These are phyloP conservation scores for Macropodus opercularis DNA, from an alignment of 2,797 vertebrate genomes.

Conservation along the genomic window DNA sequence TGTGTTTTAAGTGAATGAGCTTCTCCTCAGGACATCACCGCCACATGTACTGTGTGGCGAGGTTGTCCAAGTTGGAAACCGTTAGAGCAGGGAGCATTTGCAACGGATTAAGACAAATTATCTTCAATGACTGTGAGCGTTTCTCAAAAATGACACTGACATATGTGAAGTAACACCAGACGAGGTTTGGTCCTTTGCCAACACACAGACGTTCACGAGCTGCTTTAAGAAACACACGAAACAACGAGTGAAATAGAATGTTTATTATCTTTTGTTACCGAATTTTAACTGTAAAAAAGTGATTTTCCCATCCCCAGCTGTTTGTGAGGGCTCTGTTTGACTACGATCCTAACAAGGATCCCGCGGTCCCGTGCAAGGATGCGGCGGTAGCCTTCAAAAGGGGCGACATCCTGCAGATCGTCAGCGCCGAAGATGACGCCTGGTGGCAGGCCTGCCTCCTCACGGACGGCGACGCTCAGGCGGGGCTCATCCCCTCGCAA, in stretches of 20 bases:
- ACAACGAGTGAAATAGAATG: not conserved
- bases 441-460: constrained; percentile 94
- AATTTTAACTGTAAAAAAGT: constrained; percentile 5
- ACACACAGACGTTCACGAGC: constrained; percentile 21
- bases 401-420: constrained; percentile 92
- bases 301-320: constrained; percentile 79
- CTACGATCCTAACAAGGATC: constrained; percentile 89
- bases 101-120: constrained; percentile 61
- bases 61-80: constrained; percentile 51
- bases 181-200: constrained; percentile 24
- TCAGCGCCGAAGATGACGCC: constrained; percentile 90
- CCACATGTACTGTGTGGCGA: constrained; percentile 12
- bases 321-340: constrained; percentile 92
- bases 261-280: constrained; percentile 16
- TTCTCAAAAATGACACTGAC: constrained; percentile 59
- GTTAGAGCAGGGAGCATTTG: constrained; percentile 49
- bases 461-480: constrained; percentile 80
- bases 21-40: constrained; percentile 12
- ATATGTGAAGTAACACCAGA: constrained; percentile 33
- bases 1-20: constrained; percentile 20
- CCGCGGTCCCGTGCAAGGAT: constrained; percentile 90
- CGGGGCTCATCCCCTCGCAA: constrained; percentile 91
- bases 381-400: constrained; percentile 88
- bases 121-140: constrained; percentile 54
- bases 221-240: constrained; percentile 11